These are phyloP conservation scores for Sylvicapra grimmia DNA, from an alignment of 2,113 vertebrate species.

Conservation along the genomic window DNA sequence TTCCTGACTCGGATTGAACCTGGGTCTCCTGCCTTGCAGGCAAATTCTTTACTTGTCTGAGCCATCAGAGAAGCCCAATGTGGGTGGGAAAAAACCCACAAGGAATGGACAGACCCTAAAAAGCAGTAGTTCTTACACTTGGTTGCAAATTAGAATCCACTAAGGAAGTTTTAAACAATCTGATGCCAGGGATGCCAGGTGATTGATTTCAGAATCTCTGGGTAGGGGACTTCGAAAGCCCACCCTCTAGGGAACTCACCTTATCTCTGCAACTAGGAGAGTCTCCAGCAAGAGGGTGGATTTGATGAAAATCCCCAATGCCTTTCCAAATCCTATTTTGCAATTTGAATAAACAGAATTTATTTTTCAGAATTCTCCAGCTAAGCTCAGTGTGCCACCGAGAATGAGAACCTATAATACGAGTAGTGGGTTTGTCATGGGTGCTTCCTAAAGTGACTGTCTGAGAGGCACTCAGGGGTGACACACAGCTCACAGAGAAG, in stretches of 20 bases:
- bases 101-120: neutral
- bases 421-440: neutral
- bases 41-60: neutral
- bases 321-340: neutral
- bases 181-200: neutral
- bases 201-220: neutral
- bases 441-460: neutral
- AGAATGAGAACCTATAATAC: neutral
- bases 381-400: neutral
- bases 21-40: neutral
- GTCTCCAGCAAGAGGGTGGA: neutral
- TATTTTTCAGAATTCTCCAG: neutral
- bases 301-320: neutral
- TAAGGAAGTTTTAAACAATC: neutral
- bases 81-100: neutral
- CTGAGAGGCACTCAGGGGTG: accelerated
- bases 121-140: neutral
- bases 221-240: neutral
- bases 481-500: neutral
- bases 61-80: neutral
- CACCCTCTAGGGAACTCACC: neutral
- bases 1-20: neutral
- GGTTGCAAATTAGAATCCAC: neutral
- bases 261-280: neutral
- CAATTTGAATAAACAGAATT: neutral